Conservation (phyloP, 2,113 vertebrate species). For the Todiramphus chloris region DNA sequence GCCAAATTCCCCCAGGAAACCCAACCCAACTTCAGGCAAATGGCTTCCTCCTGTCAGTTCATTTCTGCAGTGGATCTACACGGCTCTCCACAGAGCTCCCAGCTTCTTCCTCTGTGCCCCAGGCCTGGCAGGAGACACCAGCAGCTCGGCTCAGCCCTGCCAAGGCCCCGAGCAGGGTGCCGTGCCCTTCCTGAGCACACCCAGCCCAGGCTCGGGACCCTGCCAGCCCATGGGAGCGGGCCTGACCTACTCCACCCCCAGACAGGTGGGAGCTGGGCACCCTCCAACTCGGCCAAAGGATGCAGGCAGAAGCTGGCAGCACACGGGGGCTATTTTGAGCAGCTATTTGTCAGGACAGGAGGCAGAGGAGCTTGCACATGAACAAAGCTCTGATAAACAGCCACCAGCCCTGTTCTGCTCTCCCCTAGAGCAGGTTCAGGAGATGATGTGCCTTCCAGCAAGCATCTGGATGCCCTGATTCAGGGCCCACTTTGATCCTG, state of each 20-base stretch:
- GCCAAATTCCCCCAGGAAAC: neutral
- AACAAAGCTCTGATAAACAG: neutral
- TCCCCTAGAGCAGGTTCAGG: neutral
- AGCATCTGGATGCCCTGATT: neutral
- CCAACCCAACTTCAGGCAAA: neutral
- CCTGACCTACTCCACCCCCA: neutral
- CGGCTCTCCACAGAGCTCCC: neutral
- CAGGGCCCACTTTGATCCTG: neutral
- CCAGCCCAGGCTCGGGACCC: neutral
- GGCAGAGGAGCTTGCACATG: neutral
- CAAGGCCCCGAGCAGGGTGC: neutral
- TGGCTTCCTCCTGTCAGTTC: neutral
- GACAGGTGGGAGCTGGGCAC: neutral
- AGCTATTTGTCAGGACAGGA: neutral
- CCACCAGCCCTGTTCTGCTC: neutral
- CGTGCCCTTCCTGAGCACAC: neutral
- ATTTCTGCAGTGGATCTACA: neutral
- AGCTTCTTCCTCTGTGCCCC: neutral
- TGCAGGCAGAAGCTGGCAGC: constrained; percentile 11
- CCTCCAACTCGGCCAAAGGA: constrained; percentile 38
- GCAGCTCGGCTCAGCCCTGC: neutral
- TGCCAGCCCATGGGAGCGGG: neutral
- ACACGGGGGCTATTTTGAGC: constrained; percentile 37
- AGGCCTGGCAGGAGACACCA: neutral
- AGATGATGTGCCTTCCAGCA: neutral